A percentile compares a stretch with the other conserved stretches of the same genome.
Evolutionary conservation across 2,888 invertebrate genomes (phyloP).

Genomic region (Drosophila lutescens): DNA sequence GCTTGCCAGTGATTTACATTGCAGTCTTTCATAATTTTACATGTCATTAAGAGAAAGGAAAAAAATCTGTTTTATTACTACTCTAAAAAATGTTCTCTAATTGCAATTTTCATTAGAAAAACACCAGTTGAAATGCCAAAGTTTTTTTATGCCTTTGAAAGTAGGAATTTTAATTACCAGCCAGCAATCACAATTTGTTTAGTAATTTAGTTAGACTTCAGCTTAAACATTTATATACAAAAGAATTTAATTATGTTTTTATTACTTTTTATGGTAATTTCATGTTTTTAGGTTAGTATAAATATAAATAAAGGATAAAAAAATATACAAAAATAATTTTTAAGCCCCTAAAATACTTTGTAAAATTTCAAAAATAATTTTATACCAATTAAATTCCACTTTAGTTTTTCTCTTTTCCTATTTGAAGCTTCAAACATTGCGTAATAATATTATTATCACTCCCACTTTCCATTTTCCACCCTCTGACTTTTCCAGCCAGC

Average conservation of each 20-base stretch:
- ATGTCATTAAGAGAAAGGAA: not conserved
- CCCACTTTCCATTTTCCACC: not conserved
- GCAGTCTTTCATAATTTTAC: not conserved
- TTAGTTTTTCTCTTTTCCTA: not conserved
- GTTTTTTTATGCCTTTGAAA: not conserved
- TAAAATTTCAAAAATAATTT: not conserved
- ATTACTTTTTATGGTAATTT: not conserved
- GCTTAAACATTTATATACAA: not conserved
- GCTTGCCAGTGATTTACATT: slow-evolving; percentile 7
- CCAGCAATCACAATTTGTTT: not conserved
- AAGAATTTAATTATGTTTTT: not conserved
- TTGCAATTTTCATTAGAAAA: not conserved
- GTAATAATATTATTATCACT: slow-evolving; percentile 1
- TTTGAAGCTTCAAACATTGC: not conserved
- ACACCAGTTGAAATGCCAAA: not conserved
- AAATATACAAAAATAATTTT: too few species aligned
- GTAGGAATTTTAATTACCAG: not conserved
- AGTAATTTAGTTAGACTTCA: not conserved
- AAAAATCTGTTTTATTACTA: too few species aligned
- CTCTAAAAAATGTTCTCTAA: too few species aligned
- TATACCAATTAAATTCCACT: not conserved
- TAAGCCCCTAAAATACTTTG: too few species aligned
- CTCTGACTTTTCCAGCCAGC: not conserved
- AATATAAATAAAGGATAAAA: too few species aligned
- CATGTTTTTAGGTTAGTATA: not conserved